These are phyloP conservation scores for Hippoglossus stenolepis DNA, from an alignment of 2,113 vertebrate genomes.

Conservation along the genomic window DNA sequence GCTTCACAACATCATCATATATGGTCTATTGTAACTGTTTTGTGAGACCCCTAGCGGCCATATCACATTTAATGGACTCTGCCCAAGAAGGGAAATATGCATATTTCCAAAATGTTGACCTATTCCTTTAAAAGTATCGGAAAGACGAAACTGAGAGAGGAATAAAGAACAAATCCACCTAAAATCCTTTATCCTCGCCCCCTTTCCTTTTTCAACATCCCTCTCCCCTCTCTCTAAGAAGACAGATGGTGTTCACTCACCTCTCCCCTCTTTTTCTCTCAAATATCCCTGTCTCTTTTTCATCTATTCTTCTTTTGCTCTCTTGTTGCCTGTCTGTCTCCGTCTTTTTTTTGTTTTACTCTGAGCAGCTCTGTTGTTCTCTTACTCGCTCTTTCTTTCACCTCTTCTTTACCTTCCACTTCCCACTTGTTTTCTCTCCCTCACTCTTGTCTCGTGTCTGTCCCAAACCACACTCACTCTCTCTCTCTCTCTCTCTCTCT, in stretches of 20 bases:
- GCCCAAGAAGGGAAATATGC: neutral
- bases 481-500: too few relatives aligned
- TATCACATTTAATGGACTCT: too few relatives aligned
- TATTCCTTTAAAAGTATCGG: neutral
- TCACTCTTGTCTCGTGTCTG: neutral
- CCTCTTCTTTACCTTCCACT: conserved; percentile 2
- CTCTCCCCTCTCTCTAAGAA: conserved; percentile 27
- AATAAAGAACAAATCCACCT: neutral
- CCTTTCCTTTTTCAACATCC: neutral
- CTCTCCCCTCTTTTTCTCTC: conserved; percentile 31
- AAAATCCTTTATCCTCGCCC: neutral
- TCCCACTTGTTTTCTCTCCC: conserved; percentile 7
- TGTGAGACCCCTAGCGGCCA: too few relatives aligned
- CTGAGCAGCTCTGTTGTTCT: neutral
- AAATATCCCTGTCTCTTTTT: conserved; percentile 25
- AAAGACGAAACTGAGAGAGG: neutral
- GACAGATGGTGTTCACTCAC: conserved; percentile 42
- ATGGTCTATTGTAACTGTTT: too few relatives aligned
- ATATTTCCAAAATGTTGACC: neutral
- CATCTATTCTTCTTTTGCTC: conserved; percentile 1
- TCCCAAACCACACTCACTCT: neutral
- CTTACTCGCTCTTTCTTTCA: neutral
- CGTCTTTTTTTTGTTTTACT: conserved; percentile 6
- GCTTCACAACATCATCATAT: too few relatives aligned
- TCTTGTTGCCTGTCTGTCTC: conserved; percentile 2